phyloP scores from a whole-genome alignment of 2,797 vertebrate species.

The Austrolebias charrua region DNA sequence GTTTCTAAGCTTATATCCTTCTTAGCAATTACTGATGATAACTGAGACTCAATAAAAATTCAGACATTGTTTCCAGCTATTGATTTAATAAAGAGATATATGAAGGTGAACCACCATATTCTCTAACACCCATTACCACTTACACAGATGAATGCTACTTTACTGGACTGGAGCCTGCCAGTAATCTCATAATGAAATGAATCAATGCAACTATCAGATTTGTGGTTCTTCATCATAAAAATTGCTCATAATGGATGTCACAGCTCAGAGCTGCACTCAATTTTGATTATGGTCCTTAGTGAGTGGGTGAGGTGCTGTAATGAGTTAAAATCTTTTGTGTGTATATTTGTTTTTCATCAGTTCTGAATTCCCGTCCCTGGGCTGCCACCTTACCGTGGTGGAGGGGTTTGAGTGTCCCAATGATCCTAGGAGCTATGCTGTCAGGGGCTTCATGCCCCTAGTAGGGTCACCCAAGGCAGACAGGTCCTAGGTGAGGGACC shows the following conservation, averaged over 20 bases:
- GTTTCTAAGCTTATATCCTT: conserved; percentile 46
- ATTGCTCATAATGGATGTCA: conserved; percentile 47
- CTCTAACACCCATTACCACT: conserved; percentile 30
- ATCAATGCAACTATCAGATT: conserved; percentile 60
- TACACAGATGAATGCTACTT: conserved; percentile 41
- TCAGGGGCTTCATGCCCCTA: no score
- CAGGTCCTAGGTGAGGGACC: no score
- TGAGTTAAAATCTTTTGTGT: conserved; percentile 6
- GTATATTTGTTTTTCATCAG: neutral
- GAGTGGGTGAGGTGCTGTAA: conserved; percentile 20
- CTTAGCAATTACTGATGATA: conserved; percentile 45
- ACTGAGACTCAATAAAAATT: conserved; percentile 48
- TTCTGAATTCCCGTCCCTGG: no score
- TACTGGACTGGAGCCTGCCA: conserved; percentile 58
- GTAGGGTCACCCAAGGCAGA: no score
- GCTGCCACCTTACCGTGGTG: no score
- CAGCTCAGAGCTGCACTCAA: conserved; percentile 16
- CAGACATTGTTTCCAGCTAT: conserved; percentile 48
- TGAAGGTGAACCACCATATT: conserved; percentile 55
- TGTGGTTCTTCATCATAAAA: conserved; percentile 52
- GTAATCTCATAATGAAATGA: conserved; percentile 50
- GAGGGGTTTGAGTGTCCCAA: no score
- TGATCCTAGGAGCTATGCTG: no score
- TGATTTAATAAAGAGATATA: conserved; percentile 46
- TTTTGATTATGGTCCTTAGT: conserved; percentile 35